A percentile compares a stretch with the other conserved stretches of the same genome.
Conservation (phyloP, 2,113 vertebrate genomes). For the Erinaceus europaeus region DNA sequence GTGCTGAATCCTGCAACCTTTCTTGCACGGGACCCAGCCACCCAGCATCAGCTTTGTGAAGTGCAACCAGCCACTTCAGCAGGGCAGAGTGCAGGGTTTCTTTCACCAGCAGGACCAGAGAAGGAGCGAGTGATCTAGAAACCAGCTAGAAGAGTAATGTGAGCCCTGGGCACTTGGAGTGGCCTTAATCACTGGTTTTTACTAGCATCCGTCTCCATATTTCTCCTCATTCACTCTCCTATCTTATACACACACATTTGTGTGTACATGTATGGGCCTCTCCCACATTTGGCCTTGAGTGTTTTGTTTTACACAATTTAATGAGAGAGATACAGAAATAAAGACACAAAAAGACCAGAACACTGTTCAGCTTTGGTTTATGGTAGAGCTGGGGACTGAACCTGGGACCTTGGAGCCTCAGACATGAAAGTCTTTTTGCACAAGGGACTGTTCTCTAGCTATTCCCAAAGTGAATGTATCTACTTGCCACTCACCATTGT, state of each 20-base stretch:
- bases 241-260: too few relatives aligned
- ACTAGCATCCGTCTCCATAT: background rate
- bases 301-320: too few relatives aligned
- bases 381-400: too few relatives aligned
- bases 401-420: background rate
- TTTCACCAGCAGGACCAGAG: background rate
- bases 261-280: background rate
- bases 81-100: background rate
- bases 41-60: background rate
- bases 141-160: background rate
- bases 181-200: background rate
- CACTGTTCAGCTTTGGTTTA: too few relatives aligned
- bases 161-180: background rate
- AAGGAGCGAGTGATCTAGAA: background rate
- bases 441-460: background rate
- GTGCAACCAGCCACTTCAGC: background rate
- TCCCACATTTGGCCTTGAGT: background rate
- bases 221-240: background rate
- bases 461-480: background rate
- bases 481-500: background rate
- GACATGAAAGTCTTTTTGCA: background rate
- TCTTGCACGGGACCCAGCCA: background rate
- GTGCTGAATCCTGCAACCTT: background rate
- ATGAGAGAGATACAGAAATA: background rate
- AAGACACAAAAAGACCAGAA: too few relatives aligned